Base-by-base conservation (phyloP, 2,797 vertebrate species). In the Myotis planiceps region DNA sequence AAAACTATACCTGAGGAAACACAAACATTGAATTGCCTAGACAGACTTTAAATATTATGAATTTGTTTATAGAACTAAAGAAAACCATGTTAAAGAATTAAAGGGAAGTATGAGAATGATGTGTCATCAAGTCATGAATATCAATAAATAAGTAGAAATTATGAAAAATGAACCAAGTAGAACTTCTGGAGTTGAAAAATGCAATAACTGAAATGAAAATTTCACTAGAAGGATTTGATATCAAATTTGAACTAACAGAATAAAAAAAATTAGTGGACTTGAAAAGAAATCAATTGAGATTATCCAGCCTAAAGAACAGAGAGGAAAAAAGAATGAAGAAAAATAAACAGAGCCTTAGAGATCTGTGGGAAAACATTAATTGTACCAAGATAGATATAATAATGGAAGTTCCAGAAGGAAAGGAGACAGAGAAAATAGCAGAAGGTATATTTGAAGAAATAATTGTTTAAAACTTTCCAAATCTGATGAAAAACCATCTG, bases 161-260 rank as follows among this genome's bases (percentile, higher is more conserved):
- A 69, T 81, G 47, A 19, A 42, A 95, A 74, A 79, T 79, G 25
- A 92, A 47, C 39, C 39, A 74, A 55, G 87, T 42, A 76, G 63
- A 76, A 58, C 63, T n/a, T 81, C 18, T 71, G 42, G 9, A 79
- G 14, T 53, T 83, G 34, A 49, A 87, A 83, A 88, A 9, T 55
- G 47, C 9, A 88, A 45, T n/a, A 87, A 90, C 19, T 79, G 39
- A 85, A 96, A 42, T 79, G 23, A 88, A 90, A 94, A 68, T 47
- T 45, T 82, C 34, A 60, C 47, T n/a, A 47, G 27, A 74, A 9
- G n/a, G 9, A 12, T 21, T 75, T 51, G 55, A 2, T 29, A 82
- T 76, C n/a, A 83, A 21, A 66, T 80, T 47, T 81, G 60, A 80
- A 75, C 2, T 15, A 15, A 65, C 4, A 72, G 23, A 88, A 84